phyloP scores from a whole-genome alignment of 1,140 invertebrate species.

The Penaeus indicus region DNA sequence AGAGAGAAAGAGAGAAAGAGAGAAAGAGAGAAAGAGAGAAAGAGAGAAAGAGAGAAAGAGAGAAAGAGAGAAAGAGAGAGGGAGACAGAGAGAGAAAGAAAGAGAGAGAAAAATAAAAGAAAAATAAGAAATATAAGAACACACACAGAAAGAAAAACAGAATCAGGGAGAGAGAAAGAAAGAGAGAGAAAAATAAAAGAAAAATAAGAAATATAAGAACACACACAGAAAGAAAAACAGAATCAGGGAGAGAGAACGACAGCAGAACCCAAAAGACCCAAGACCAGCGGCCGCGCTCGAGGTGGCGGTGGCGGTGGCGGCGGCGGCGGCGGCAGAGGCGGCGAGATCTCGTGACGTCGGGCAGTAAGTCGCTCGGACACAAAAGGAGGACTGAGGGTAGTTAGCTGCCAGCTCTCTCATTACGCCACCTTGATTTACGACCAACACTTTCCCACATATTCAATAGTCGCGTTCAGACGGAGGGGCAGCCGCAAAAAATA shows the following conservation, averaged over 20 bases:
- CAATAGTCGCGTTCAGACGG: slow-evolving; percentile 15
- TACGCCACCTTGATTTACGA: slow-evolving; percentile 29
- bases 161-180: not conserved
- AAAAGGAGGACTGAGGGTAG: slow-evolving; percentile 27
- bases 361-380: slow-evolving; percentile 37
- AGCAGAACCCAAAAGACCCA: no score
- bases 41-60: not conserved
- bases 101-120: not conserved
- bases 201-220: not conserved
- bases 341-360: not conserved
- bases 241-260: not conserved
- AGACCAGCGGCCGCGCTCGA: no score
- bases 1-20: not conserved
- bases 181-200: not conserved
- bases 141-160: not conserved
- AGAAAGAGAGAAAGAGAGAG: slow-evolving; percentile 14
- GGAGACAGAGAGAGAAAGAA: not conserved
- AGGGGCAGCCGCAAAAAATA: not conserved
- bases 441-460: slow-evolving; percentile 42
- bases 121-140: not conserved
- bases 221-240: not conserved
- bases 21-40: not conserved
- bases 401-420: slow-evolving; percentile 31
- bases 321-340: not conserved
- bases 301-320: not conserved